phyloP scores from a whole-genome alignment of 2,113 vertebrate genomes.

The Sminthopsis crassicaudata region DNA sequence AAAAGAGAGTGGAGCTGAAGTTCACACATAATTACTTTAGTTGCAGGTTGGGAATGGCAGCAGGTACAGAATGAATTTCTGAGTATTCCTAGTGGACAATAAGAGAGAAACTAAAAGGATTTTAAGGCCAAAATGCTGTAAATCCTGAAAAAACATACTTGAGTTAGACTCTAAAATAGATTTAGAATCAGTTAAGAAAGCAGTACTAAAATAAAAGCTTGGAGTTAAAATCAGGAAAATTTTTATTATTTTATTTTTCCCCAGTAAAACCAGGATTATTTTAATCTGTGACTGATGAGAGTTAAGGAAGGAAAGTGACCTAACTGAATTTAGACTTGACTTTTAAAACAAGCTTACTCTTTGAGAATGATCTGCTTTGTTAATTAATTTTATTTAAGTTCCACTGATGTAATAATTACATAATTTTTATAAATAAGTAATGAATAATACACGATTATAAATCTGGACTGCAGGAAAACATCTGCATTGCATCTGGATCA shows the following conservation, averaged over 20 bases:
- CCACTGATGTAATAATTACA: neutral
- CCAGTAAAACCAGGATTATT: neutral
- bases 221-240: neutral
- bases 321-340: neutral
- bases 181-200: neutral
- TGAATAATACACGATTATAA: neutral
- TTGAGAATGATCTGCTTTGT: neutral
- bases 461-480: neutral
- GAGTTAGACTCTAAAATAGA: neutral
- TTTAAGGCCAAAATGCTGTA: neutral
- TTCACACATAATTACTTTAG: neutral
- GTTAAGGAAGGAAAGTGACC: neutral
- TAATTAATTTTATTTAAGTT: neutral
- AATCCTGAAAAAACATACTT: neutral
- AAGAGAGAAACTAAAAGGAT: neutral
- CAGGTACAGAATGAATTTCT: neutral
- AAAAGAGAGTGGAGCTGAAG: neutral
- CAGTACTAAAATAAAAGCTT: neutral
- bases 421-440: neutral
- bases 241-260: too few relatives aligned
- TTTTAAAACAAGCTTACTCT: neutral
- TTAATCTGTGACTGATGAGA: neutral
- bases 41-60: neutral
- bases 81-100: neutral
- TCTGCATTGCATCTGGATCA: neutral